Base-by-base conservation (phyloP, 2,888 invertebrate species). In the Rhodophaea formosa region DNA sequence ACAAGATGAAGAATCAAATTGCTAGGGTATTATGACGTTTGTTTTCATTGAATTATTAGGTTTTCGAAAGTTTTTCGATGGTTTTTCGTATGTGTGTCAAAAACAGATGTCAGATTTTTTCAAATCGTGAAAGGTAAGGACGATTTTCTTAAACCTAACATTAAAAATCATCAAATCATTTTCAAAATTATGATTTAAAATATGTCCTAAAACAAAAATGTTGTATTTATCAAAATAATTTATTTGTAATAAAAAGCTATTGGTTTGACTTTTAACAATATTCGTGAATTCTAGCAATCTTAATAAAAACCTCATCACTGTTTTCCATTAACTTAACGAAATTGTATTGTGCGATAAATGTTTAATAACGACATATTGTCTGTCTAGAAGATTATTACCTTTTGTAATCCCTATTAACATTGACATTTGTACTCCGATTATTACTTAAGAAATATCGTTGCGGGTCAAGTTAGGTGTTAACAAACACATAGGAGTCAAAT, bases 351-450 rank as follows among this genome's bases (percentile, higher is more conserved):
- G 52, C 56, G 52, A 53, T 68, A 69, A 67, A 64, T 62, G 61
- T 61, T 66, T 67, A 62, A 63, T 67, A 66, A 64, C 62, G 56
- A 57, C 23, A 53, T 57, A 69, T 69, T 71, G 63, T 67, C 57
- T 62, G 54, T 46, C 63, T 58, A 69, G 68, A 71, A 73, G 72
- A 77, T 77, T 71, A 71, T 69, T 70, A 72, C 61, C 71, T 76
- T 78, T 79, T 74, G 76, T 75, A 80, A 82, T 79, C 66, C 71
- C 68, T 78, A 78, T 82, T 84, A 85, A 79, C 82, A 85, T 83
- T 85, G 84, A 84, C 82, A 84, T 86, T 87, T 81, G 64, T 74
- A 74, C 64, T 67, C 57, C 66, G 69, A 72, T 79, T 76, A 77
- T 82, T 84, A 81, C 80, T 75, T 82, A 81, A 80, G 65, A 76